Base-by-base conservation (phyloP, 1,140 invertebrate genomes). In the Heliothis virescens region DNA sequence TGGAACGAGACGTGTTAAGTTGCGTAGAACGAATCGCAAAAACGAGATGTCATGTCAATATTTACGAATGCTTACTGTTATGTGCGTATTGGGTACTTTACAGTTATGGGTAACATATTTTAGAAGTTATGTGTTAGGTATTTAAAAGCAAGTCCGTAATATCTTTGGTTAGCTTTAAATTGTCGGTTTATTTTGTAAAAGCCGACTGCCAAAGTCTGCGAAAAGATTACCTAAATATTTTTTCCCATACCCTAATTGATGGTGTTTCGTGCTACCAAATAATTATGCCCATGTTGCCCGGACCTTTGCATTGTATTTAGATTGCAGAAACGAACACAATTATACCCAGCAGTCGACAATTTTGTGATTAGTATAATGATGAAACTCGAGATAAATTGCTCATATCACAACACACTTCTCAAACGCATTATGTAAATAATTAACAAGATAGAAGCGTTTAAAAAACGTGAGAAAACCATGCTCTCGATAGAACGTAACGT, bases 381-480 rank as follows among this genome's bases (percentile, higher is more conserved):
- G 34, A 41, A 41, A 41, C 3, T 41, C 5, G 0, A 41, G 34
- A 41, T 26, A 59, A 59, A 59, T 59, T 11, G 10, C 3, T 26
- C 57, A 60, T 60, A 29, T 60, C 26, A 13, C 21, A 29, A 4
- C 18, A 29, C 26, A 60, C 12, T 60, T 59, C 26, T 59, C 57
- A 59, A 26, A 21, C 11, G 3, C 57, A 12, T 12, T 12, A 59
- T 11, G 3, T 11, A 59, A 59, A 41, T 5, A 41, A n/a, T 55
- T 34, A 47, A 65, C 34, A 47, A 65, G 41, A 16, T 9, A n/a
- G 2, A n/a, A 65, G 18, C 62, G 5, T 3, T 11, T 5, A 48
- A 67, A 67, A 67, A 67, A 67, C 63, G 63, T 67, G 63, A 18
- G 63, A 48, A 67, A 18, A 13, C 12, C 1, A 18, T 48, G 63